Evolutionary conservation across 2,797 vertebrate genomes (phyloP).

Genomic region (Xyrichtys novacula): DNA sequence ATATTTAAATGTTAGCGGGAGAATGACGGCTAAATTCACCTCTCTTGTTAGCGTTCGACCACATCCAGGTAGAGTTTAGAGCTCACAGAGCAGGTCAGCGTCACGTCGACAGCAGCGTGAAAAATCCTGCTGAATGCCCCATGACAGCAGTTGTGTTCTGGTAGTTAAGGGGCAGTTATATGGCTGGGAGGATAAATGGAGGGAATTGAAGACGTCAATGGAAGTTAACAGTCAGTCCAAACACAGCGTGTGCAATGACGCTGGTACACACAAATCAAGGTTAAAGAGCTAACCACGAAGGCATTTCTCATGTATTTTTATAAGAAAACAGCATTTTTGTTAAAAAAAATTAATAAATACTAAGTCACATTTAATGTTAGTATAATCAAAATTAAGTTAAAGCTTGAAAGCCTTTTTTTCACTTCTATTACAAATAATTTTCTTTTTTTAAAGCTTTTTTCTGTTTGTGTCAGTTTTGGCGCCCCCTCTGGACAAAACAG

Average conservation of each 20-base stretch:
- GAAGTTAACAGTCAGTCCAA: constrained; percentile 14
- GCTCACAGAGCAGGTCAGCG: neutral
- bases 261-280: neutral
- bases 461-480: too few species aligned
- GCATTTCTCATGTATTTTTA: neutral
- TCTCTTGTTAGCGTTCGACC: neutral
- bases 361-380: constrained; percentile 7
- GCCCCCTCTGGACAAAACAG: too few species aligned
- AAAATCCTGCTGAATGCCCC: constrained; percentile 33
- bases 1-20: neutral
- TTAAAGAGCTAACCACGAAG: neutral
- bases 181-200: constrained; percentile 20
- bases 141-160: constrained; percentile 30
- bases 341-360: too few species aligned
- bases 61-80: neutral
- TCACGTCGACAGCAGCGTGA: constrained; percentile 4
- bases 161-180: constrained; percentile 32
- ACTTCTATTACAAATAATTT: too few species aligned
- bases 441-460: too few species aligned
- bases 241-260: neutral
- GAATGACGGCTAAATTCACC: neutral
- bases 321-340: neutral
- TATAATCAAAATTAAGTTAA: too few species aligned
- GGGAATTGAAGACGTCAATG: constrained; percentile 39
- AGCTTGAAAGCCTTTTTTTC: too few species aligned